Base-by-base conservation (phyloP, 2,797 vertebrate genomes). In the Muscicapa comitata region DNA sequence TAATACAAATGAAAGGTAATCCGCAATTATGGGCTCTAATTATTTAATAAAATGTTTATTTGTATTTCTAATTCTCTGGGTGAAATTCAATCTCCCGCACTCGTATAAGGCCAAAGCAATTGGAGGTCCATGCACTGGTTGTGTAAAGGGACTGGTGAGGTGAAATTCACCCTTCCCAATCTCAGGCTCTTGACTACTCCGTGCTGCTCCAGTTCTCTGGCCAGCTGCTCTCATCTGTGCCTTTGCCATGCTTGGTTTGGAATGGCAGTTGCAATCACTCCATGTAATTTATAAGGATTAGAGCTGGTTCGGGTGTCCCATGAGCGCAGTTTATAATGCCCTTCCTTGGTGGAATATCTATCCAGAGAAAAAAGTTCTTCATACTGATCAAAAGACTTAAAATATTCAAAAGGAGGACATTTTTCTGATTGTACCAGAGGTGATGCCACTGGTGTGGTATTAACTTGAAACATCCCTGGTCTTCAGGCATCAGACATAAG, bases 21-120 rank as follows among this genome's bases (percentile, higher is more conserved):
- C 89, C 19, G 1, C 63, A 90, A 74, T 96, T 91, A 86, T 37
- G 48, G 43, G 8, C 19, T 93, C 40, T 81, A 93, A 94, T 93
- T 96, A 89, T 94, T 88, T 96, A 94, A 94, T 95, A 88, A 89
- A 93, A 83, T 83, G 80, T 80, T 96, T 96, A 86, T 96, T 96
- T 96, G 18, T 58, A 72, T 93, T 95, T 93, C 89, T 86, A 33
- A 93, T 54, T 94, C 78, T 88, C 35, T 78, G 54, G 43, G 21
- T 95, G 95, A 95, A 95, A 96, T 91, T 80, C 66, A 88, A 91
- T 94, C 75, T 68, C 45, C 23, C 61, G 54, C 58, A 59, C 17
- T 91, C 0, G 0, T 61, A 55, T 59, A 70, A 90, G 83, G 51
- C 66, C 68, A 31, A 16, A 82, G 58, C 88, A 90, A 75, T 11